phyloP scores from a whole-genome alignment of 2,888 invertebrate species.

The Allygus modestus region DNA sequence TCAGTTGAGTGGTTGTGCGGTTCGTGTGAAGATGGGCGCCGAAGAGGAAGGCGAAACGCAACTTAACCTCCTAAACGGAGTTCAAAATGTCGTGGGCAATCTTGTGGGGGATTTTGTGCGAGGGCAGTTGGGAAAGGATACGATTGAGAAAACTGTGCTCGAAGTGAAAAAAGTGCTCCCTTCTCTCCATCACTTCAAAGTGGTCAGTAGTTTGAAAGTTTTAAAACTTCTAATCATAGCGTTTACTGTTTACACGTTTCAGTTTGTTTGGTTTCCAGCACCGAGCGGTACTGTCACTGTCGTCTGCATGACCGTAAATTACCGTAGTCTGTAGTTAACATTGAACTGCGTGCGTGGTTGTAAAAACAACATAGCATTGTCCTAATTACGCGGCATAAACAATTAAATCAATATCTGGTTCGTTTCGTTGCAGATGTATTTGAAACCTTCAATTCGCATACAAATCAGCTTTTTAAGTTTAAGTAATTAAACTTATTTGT shows the following conservation, averaged over 20 bases:
- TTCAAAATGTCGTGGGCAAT: slow-evolving; percentile 68
- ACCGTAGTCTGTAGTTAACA: no score
- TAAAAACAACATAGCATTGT: no score
- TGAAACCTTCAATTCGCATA: no score
- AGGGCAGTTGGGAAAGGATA: slow-evolving; percentile 66
- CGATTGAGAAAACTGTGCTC: slow-evolving; percentile 67
- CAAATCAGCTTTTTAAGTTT: no score
- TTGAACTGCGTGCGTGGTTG: neutral
- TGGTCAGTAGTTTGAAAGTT: slow-evolving; percentile 66
- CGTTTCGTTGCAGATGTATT: no score
- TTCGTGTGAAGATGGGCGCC: slow-evolving; percentile 53
- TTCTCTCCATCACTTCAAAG: slow-evolving; percentile 68
- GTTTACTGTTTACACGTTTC: neutral
- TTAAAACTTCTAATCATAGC: neutral
- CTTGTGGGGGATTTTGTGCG: slow-evolving; percentile 65
- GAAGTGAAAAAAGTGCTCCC: slow-evolving; percentile 68
- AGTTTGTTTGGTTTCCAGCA: neutral
- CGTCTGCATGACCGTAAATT: neutral
- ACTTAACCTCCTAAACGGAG: slow-evolving; percentile 66
- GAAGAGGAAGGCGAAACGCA: slow-evolving; percentile 60
- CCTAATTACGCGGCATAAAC: no score
- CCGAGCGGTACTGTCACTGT: neutral
- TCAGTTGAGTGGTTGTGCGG: neutral
- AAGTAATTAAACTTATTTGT: no score
- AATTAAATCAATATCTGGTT: no score